phyloP scores from a whole-genome alignment of 2,113 vertebrate species.

The Menidia beryllina region DNA sequence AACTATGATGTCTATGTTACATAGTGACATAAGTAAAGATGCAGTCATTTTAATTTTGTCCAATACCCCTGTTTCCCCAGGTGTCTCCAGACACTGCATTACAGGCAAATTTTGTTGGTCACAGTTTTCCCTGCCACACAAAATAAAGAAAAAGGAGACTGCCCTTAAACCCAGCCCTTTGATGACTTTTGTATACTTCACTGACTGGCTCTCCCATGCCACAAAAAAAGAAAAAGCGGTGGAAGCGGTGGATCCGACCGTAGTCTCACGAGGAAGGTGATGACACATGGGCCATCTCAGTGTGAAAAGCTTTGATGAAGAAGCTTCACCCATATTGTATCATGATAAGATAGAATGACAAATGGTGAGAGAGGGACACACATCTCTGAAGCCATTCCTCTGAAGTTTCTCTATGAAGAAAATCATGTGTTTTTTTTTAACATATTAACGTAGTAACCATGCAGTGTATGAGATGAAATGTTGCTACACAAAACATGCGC shows the following conservation, averaged over 20 bases:
- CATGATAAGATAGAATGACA: constrained; percentile 22
- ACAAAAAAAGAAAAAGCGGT: constrained; percentile 21
- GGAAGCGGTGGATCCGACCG: constrained; percentile 41
- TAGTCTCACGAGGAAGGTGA: constrained; percentile 36
- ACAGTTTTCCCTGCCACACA: constrained; percentile 31
- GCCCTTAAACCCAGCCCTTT: constrained; percentile 48
- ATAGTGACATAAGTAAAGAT: constrained; percentile 31
- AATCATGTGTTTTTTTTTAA: too few relatives aligned
- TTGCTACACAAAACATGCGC: constrained; percentile 2
- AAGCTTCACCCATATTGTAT: constrained; percentile 31
- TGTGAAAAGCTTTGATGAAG: constrained; percentile 49
- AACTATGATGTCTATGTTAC: too few relatives aligned
- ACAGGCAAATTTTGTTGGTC: constrained; percentile 51
- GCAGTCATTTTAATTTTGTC: constrained; percentile 29
- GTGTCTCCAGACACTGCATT: constrained; percentile 36
- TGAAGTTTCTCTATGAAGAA: constrained; percentile 28
- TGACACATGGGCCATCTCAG: constrained; percentile 11
- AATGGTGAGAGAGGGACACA: not conserved
- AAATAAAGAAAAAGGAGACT: constrained; percentile 35
- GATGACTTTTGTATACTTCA: constrained; percentile 45
- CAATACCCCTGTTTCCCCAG: constrained; percentile 2
- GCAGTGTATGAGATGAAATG: not conserved
- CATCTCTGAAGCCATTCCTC: not conserved
- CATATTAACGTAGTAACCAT: too few relatives aligned
- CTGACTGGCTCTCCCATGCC: constrained; percentile 18